Evolutionary conservation across 2,113 vertebrate genomes (phyloP).

Genomic region (Glareola pratincola): DNA sequence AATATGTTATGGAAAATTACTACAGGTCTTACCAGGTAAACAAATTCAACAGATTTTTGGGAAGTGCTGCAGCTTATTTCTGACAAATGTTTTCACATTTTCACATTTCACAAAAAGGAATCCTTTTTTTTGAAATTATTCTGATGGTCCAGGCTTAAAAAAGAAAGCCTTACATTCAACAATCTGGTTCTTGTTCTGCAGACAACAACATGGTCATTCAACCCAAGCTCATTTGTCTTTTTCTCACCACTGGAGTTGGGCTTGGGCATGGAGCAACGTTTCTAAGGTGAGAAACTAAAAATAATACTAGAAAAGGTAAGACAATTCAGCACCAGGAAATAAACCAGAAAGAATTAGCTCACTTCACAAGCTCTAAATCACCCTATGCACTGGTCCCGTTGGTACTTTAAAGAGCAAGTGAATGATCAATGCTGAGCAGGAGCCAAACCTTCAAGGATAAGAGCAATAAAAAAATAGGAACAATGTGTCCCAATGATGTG

Average conservation of each 20-base stretch:
- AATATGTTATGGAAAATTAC: slow-evolving; percentile 32
- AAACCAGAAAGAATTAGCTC: background rate
- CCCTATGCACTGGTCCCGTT: background rate
- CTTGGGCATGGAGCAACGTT: background rate
- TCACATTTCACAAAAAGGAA: no score
- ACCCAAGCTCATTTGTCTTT: background rate
- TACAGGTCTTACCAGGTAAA: slow-evolving; percentile 12
- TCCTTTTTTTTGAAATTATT: background rate
- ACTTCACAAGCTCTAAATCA: background rate
- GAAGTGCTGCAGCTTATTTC: background rate
- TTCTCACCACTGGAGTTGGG: background rate
- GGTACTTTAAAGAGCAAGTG: background rate
- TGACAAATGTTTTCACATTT: background rate
- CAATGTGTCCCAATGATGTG: fast-evolving
- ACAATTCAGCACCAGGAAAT: background rate
- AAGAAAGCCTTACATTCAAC: background rate
- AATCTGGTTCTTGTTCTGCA: background rate
- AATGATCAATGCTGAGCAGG: background rate
- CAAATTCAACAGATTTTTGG: background rate
- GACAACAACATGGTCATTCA: background rate
- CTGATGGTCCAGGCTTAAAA: background rate
- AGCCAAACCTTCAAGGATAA: background rate
- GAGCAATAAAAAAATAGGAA: background rate
- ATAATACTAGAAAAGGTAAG: background rate
- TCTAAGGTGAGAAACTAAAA: background rate